These are phyloP conservation scores for Oriolus oriolus DNA, from an alignment of 2,113 vertebrate genomes.

Conservation along the genomic window DNA sequence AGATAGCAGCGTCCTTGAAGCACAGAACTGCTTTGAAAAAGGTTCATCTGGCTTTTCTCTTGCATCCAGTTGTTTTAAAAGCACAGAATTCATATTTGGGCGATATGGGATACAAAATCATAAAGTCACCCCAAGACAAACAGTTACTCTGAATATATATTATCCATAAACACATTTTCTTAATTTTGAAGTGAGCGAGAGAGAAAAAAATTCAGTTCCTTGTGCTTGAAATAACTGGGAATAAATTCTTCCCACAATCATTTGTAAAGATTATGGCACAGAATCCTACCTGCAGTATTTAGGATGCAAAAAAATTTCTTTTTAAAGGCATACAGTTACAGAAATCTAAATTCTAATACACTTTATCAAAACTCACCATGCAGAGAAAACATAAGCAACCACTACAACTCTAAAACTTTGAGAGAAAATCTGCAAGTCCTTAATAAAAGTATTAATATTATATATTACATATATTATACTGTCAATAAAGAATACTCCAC, in stretches of 20 bases:
- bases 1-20: too few relatives aligned
- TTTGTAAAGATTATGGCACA: background rate
- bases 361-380: background rate
- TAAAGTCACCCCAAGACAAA: too few relatives aligned
- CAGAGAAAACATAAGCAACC: background rate
- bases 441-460: background rate
- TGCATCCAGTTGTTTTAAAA: too few relatives aligned
- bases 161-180: background rate
- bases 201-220: background rate
- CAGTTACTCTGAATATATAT: background rate
- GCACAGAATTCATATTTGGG: too few relatives aligned
- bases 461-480: background rate
- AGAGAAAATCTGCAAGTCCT: background rate
- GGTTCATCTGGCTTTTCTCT: too few relatives aligned
- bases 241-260: background rate
- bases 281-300: background rate
- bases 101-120: too few relatives aligned
- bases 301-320: background rate
- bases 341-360: background rate
- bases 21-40: too few relatives aligned
- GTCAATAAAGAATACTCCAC: background rate
- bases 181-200: background rate
- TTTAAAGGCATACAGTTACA: background rate
- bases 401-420: background rate
- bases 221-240: background rate